Evolutionary conservation across 2,113 vertebrate genomes (phyloP), one percentile per base, ranked within the genome.

Genomic region (Nannobrachium achirus): DNA sequence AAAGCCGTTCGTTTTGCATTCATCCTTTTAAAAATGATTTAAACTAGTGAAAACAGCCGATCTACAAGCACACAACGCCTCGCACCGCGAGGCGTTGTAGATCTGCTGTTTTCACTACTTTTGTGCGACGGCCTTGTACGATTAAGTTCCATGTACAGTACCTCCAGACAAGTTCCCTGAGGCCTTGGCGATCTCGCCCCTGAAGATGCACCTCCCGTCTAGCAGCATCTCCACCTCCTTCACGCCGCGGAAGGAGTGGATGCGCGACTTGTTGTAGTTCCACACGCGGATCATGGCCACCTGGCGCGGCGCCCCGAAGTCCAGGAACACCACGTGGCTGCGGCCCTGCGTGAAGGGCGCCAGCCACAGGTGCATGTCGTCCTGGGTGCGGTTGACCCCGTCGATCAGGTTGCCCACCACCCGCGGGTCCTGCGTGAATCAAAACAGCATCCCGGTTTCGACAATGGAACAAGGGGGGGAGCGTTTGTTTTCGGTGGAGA

Each of bases 201-300:
- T 92, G 80, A 99, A 99, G 89, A 99, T 95, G 73, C 93, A 94
- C 18, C 88, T 89, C 0, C 91, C 83, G 13, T 98, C 95, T 59
- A 99, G 85, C 49, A 93, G 45, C 89, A 99, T 98, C 42, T 93
- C 84, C 60, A 98, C 88, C 76, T 98, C 96, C 87, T 92, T 95
- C 65, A 93, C 95, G 0, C 98, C 98, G 0, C 97, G 89, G 85
- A 97, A 98, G 8, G 97, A 99, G 79, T 98, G 96, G 33, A 99
- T 98, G 18, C 98, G 95, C 0, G 98, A 99, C 78, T 99, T 99
- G 82, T 99, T 99, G 80, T 99, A 99, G 89, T 99, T 99, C 98
- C 98, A 99, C 60, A 99, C 88, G 9, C 98, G 94, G 69, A 99
- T 95, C 93, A 99, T 95, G 46, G 98, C 97, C 0, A 99, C 90